These are phyloP conservation scores for Acrobasis suavella DNA, from an alignment of 2,888 invertebrate genomes.

Conservation along the genomic window DNA sequence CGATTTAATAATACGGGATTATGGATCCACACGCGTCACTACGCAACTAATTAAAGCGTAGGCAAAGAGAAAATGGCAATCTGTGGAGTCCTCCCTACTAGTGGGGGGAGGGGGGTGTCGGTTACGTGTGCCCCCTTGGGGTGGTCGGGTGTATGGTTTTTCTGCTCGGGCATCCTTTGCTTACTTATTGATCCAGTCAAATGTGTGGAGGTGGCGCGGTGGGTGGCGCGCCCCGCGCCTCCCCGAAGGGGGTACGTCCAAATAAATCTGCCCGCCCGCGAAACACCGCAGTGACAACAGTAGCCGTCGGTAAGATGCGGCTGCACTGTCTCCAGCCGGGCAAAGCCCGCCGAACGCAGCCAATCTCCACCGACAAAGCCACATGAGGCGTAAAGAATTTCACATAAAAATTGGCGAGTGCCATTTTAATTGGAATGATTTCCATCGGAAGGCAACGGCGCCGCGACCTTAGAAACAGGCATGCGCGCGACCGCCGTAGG, in stretches of 20 bases:
- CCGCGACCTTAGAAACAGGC: constrained; percentile 74
- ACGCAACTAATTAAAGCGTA: constrained; percentile 83
- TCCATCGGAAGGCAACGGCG: constrained; percentile 61
- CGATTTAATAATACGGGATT: constrained; percentile 75
- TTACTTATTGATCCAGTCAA: constrained; percentile 84
- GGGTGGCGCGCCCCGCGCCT: constrained; percentile 74
- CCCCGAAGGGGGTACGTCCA: constrained; percentile 80
- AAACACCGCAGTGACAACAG: constrained; percentile 83
- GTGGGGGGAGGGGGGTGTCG: constrained; percentile 81
- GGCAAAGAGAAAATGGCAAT: constrained; percentile 83
- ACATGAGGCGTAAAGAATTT: constrained; percentile 21
- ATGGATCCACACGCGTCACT: constrained; percentile 80
- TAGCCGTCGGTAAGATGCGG: constrained; percentile 77
- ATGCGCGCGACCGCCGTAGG: constrained; percentile 71
- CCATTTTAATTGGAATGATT: constrained; percentile 72
- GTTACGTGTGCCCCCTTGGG: constrained; percentile 83
- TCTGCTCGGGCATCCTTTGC: constrained; percentile 84
- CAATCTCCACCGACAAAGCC: constrained; percentile 30
- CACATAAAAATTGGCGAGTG: constrained; percentile 45
- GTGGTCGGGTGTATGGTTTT: constrained; percentile 83
- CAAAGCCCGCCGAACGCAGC: constrained; percentile 30
- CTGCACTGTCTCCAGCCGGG: constrained; percentile 72
- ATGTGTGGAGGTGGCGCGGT: constrained; percentile 82
- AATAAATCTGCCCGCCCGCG: constrained; percentile 83
- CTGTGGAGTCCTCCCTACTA: constrained; percentile 81